These are phyloP conservation scores for Laspeyria flexula DNA, from an alignment of 2,888 invertebrate species.

Conservation along the genomic window DNA sequence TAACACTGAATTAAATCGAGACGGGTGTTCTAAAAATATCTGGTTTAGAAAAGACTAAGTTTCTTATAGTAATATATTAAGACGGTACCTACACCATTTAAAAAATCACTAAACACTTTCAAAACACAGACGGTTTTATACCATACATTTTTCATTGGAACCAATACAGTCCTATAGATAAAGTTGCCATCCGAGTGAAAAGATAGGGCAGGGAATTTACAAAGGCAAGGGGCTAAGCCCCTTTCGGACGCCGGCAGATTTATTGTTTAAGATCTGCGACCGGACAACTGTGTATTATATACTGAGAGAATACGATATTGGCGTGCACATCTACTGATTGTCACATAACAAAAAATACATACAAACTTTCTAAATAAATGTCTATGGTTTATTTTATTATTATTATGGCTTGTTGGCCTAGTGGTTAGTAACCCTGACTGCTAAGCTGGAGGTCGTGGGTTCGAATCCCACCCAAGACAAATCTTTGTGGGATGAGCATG, in stretches of 20 bases:
- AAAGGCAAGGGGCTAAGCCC: slow-evolving; percentile 51
- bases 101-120: background rate
- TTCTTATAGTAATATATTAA: too few relatives aligned
- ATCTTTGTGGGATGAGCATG: too few relatives aligned
- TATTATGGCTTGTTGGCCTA: too few relatives aligned
- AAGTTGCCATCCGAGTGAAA: slow-evolving; percentile 62
- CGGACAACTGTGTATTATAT: slow-evolving; percentile 55
- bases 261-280: slow-evolving; percentile 69
- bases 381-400: too few relatives aligned
- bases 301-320: slow-evolving; percentile 28
- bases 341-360: background rate
- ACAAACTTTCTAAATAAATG: too few relatives aligned
- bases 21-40: too few relatives aligned
- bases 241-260: slow-evolving; percentile 62
- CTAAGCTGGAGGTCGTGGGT: too few relatives aligned
- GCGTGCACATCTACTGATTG: slow-evolving; percentile 4
- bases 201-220: slow-evolving; percentile 70
- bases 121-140: background rate
- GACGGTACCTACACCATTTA: too few relatives aligned
- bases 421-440: too few relatives aligned
- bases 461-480: too few relatives aligned
- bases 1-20: too few relatives aligned
- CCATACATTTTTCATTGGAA: slow-evolving; percentile 58
- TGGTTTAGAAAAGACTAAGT: too few relatives aligned
- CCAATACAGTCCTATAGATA: slow-evolving; percentile 57